phyloP scores from a whole-genome alignment of 2,797 vertebrate genomes.

The Liparis tanakae region DNA sequence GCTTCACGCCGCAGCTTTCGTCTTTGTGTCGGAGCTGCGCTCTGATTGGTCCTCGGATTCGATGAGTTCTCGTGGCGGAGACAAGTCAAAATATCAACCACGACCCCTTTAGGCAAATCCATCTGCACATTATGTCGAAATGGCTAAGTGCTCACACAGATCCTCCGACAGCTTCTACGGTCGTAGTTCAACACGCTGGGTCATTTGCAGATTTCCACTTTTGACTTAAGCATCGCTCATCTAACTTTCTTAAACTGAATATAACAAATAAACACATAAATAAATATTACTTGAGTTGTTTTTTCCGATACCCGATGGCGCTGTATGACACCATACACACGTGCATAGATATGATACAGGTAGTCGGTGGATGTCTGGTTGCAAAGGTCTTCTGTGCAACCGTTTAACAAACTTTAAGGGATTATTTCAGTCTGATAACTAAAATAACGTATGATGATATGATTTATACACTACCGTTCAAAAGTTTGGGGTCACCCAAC shows the following conservation, averaged over 20 bases:
- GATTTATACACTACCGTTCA: too few species aligned
- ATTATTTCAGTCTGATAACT: neutral
- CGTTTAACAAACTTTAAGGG: neutral
- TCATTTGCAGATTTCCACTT: neutral
- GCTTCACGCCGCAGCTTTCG: constrained; percentile 49
- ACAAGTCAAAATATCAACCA: neutral
- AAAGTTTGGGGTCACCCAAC: too few species aligned
- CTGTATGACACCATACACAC: neutral
- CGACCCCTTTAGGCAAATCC: neutral
- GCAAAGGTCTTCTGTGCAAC: neutral
- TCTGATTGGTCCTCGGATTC: neutral
- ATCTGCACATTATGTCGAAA: neutral
- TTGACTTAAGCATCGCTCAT: neutral
- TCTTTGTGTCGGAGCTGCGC: constrained; percentile 9
- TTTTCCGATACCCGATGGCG: neutral
- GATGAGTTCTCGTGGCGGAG: neutral
- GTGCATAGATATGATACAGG: neutral
- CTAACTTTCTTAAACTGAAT: neutral
- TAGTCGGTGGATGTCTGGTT: neutral
- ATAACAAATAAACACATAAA: neutral
- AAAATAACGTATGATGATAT: too few species aligned
- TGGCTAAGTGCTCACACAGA: neutral
- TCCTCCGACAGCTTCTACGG: neutral
- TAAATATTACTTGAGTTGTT: neutral
- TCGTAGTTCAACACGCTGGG: constrained; percentile 15